Base-by-base conservation (phyloP, 2,888 invertebrate species). In the Ernsta delagoae region DNA sequence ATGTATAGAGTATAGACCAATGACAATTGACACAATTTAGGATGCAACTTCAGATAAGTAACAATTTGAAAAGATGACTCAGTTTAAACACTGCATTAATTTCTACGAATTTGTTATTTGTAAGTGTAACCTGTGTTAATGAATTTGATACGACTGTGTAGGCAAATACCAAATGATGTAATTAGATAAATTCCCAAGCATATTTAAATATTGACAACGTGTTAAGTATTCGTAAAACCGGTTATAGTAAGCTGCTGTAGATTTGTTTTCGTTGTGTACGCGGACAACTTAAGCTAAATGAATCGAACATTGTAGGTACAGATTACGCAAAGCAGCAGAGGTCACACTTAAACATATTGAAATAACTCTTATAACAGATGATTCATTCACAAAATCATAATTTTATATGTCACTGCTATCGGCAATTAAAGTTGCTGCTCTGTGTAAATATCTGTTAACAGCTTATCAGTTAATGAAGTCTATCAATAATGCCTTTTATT, bases 311-410 rank as follows among this genome's bases (percentile, higher is more conserved):
- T 56, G 56, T 34, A 56, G 7, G 39, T 41, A 41, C 41, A 56
- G 56, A 56, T 56, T 56, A 56, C 56, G 56, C n/a, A 56, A 56
- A 34, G n/a, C 5, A 34, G 16, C 56, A 34, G 56, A 34, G 56
- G 56, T 34, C 56, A 56, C 5, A 34, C 6, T 56, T 11, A 11
- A 56, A 56, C 31, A 16, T n/a, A 53, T 24, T 56, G 56, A 34
- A 34, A 9, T 36, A 34, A n/a, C 34, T n/a, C 16, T n/a, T 24
- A 9, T 9, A 53, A 9, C 24, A 24, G 53, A 53, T 53, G 53
- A 24, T 53, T 53, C 48, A 50, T 50, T 50, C 53, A 53, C 6
- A 7, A 6, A n/a, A 56, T n/a, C 6, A 34, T 36, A n/a, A 54
- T 54, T 24, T 31, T 11, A 9, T 43, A 11, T 43, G 5, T 39